phyloP scores from a whole-genome alignment of 2,797 vertebrate species.

The Myioborus miniatus region DNA sequence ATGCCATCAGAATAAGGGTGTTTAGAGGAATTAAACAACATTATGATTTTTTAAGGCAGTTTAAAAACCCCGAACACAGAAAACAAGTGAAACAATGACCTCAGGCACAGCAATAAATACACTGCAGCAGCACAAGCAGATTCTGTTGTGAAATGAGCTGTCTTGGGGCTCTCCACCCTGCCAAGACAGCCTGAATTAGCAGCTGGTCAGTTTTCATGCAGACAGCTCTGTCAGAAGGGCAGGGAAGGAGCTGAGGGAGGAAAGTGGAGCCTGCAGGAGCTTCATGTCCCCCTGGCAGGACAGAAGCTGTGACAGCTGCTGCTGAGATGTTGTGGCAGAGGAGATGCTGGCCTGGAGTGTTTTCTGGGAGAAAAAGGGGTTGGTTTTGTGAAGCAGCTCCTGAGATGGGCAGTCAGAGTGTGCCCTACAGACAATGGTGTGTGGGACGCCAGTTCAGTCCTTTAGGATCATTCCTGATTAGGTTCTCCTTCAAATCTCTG shows the following conservation, averaged over 20 bases:
- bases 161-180: neutral
- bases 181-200: neutral
- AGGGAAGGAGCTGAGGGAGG: neutral
- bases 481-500: neutral
- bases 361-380: neutral
- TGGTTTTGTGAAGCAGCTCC: neutral
- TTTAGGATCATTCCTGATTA: neutral
- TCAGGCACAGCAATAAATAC: neutral
- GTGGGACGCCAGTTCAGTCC: neutral
- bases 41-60: neutral
- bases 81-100: neutral
- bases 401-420: neutral
- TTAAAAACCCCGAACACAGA: neutral
- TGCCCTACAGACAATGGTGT: rapidly evolving
- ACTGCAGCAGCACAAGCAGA: neutral
- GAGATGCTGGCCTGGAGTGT: neutral
- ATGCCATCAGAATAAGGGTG: neutral
- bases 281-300: rapidly evolving
- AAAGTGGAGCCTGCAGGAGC: neutral
- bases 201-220: neutral
- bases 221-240: conserved; percentile 1
- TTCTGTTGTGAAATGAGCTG: neutral
- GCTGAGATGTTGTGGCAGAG: neutral
- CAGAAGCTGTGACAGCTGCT: neutral
- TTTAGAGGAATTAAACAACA: neutral